Evolutionary conservation across 2,113 vertebrate genomes (phyloP), one percentile per base, ranked within the genome.

Genomic region (Corvus hawaiiensis): DNA sequence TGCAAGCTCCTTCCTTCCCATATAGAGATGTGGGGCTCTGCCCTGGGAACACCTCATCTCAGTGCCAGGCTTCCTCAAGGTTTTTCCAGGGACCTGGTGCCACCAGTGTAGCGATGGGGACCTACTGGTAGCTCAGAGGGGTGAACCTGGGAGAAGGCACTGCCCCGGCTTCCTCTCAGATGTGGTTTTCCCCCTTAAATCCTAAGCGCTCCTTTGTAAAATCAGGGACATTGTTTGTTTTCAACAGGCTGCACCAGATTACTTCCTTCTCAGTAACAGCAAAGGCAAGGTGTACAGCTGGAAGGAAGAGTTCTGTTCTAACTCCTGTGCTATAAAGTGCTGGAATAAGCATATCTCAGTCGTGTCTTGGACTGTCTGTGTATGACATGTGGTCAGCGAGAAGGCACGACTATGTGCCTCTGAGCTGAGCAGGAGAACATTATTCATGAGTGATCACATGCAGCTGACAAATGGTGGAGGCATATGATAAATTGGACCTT

Each of bases 401-500:
- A 61, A 28, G 64, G 33, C 52, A 71, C 0, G 16, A 37, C 16
- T 86, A 9, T 0, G 49, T 84, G 75, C 35, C 41, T 66, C 78
- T 84, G 92, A 86, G 72, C 73, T 68, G 73, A 61, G 59, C 63
- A 86, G 85, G 82, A 94, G 84, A 92, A 35, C 10, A 21, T 96
- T 85, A 86, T 56, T 95, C 92, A 96, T 0, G 5, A 56, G 61
- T 16, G 68, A 37, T 90, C 92, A 96, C 64, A 68, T 1, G 32
- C 76, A 81, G 78, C 59, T 95, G 87, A 90, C 86, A 92, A 88
- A 72, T 39, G 46, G 24, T 24, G 21, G 32, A 67, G 51, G n/a
- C 19, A 17, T 18, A 35, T 88, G 85, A 71, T 59, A 59, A 72
- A 81, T 1, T 22, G 30, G 21, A 44, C 14, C 35, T 84, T 61